phyloP scores from a whole-genome alignment of 2,888 invertebrate genomes.

The Nomada flava region DNA sequence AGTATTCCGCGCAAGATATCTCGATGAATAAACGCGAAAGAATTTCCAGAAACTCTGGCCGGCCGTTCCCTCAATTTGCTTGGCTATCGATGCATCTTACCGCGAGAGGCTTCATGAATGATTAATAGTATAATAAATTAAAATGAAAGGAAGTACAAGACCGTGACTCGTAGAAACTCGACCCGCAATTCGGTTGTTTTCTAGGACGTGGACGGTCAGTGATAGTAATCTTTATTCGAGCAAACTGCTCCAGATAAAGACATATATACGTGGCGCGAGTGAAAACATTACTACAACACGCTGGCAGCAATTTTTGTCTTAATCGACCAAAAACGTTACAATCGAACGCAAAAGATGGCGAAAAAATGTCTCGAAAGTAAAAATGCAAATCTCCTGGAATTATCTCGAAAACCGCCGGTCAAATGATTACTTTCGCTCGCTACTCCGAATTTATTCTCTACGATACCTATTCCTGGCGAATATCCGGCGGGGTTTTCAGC shows the following conservation, averaged over 20 bases:
- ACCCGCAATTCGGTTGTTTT: constrained; percentile 35
- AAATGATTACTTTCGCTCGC: constrained; percentile 39
- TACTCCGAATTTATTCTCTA: not conserved
- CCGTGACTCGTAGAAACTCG: constrained; percentile 64
- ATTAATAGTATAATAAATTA: constrained; percentile 60
- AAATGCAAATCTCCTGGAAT: constrained; percentile 3
- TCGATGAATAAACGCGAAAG: not conserved
- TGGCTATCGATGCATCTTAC: not conserved
- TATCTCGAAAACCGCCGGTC: not conserved
- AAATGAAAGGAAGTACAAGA: constrained; percentile 51
- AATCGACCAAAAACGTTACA: constrained; percentile 5
- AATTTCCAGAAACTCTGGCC: not conserved
- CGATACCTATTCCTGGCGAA: constrained; percentile 9
- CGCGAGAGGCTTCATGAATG: constrained; percentile 53
- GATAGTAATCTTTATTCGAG: constrained; percentile 46
- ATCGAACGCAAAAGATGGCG: not conserved
- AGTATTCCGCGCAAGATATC: not conserved
- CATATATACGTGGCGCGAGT: not conserved
- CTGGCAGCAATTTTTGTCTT: not conserved
- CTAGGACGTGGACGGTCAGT: constrained; percentile 43
- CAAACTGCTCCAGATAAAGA: constrained; percentile 32
- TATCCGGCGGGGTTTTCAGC: constrained; percentile 31
- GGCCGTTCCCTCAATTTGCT: constrained; percentile 15
- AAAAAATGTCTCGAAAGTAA: constrained; percentile 19
- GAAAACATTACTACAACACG: not conserved